Evolutionary conservation across 2,888 invertebrate genomes (phyloP).

Genomic region (Gari tellinella): DNA sequence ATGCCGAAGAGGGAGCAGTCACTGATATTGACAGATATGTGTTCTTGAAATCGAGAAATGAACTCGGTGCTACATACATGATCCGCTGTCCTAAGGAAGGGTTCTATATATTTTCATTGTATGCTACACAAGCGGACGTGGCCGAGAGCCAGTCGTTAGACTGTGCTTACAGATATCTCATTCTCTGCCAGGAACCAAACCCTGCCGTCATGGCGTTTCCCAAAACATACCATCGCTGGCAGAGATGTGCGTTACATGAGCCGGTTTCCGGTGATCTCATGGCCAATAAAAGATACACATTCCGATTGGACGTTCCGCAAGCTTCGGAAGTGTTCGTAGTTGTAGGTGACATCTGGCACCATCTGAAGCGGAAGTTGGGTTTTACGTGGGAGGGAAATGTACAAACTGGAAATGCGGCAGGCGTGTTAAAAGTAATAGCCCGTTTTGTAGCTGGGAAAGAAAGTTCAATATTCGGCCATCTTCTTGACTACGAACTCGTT

Average conservation of each 20-base stretch:
- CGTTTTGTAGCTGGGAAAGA: constrained; percentile 76
- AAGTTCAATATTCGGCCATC: constrained; percentile 77
- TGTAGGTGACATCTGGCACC: constrained; percentile 79
- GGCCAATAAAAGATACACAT: constrained; percentile 78
- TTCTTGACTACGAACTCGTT: constrained; percentile 79
- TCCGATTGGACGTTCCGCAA: constrained; percentile 79
- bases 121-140: constrained; percentile 70
- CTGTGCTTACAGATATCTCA: constrained; percentile 80
- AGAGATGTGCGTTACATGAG: constrained; percentile 79
- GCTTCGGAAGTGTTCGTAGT: constrained; percentile 81
- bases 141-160: constrained; percentile 70
- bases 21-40: constrained; percentile 79
- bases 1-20: constrained; percentile 74
- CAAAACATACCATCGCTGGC: constrained; percentile 80
- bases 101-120: constrained; percentile 82
- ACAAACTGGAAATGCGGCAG: constrained; percentile 68
- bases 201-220: constrained; percentile 76
- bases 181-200: constrained; percentile 80
- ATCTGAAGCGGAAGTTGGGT: constrained; percentile 76
- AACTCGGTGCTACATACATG: constrained; percentile 79
- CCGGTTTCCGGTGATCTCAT: constrained; percentile 81
- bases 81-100: constrained; percentile 82
- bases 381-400: constrained; percentile 80
- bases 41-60: constrained; percentile 78
- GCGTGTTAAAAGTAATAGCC: constrained; percentile 75